phyloP scores from a whole-genome alignment of 2,797 vertebrate genomes.

The Erethizon dorsatum region DNA sequence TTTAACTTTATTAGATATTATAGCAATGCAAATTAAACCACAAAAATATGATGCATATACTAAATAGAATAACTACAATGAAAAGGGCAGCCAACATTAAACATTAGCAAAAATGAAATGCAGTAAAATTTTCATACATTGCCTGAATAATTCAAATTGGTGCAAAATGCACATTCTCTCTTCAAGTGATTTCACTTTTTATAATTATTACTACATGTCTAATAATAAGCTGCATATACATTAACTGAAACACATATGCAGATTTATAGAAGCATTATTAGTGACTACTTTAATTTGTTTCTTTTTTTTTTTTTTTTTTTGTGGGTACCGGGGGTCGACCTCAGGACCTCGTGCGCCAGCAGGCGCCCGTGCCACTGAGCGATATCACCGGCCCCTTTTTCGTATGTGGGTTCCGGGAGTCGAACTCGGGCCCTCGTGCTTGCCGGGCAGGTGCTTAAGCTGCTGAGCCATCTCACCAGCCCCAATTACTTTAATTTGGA shows the following conservation, averaged over 20 bases:
- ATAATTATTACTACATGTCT: neutral
- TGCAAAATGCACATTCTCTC: neutral
- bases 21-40: slow-evolving; percentile 13
- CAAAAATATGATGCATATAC: neutral
- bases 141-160: neutral
- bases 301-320: too few species aligned
- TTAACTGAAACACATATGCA: neutral
- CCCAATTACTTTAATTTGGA: neutral
- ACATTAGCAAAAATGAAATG: neutral
- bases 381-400: too few species aligned
- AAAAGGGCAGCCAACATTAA: neutral
- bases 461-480: too few species aligned
- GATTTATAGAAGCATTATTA: neutral
- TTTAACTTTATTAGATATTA: neutral
- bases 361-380: too few species aligned
- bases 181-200: neutral
- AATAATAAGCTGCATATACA: neutral
- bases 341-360: too few species aligned
- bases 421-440: too few species aligned
- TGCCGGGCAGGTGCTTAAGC: too few species aligned
- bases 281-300: neutral
- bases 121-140: neutral
- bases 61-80: neutral
- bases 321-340: too few species aligned
- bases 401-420: too few species aligned